Evolutionary conservation across 35 echinoderm and acorn worm species (phyloP).

Genomic region (Patiria miniata): DNA sequence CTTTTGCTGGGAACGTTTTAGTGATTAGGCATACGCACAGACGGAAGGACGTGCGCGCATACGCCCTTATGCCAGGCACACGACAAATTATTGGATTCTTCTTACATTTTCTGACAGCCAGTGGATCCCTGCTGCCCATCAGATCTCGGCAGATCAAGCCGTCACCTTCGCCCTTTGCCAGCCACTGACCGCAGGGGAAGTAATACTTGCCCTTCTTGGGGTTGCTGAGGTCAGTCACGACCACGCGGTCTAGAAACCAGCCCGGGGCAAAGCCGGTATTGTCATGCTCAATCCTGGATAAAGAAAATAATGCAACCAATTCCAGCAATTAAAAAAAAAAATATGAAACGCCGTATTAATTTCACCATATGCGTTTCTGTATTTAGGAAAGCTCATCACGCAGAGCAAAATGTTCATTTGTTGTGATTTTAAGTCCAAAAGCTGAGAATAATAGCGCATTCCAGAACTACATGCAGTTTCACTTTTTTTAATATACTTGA

Average conservation of each 20-base stretch:
- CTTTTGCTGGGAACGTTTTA: no score
- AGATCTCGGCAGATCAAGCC: conserved; percentile 80
- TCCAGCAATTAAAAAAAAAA: no score
- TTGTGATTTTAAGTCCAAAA: no score
- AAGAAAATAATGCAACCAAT: no score
- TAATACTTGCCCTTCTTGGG: conserved; percentile 96
- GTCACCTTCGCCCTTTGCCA: conserved; percentile 91
- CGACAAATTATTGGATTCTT: not conserved
- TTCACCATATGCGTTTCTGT: not conserved
- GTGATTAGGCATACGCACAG: no score
- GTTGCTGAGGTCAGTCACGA: conserved; percentile 92
- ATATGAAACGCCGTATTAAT: no score
- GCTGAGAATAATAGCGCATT: no score
- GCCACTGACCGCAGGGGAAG: conserved; percentile 94
- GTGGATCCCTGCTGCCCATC: conserved; percentile 84
- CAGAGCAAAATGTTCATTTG: not conserved
- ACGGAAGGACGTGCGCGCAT: no score
- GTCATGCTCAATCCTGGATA: conserved; percentile 94
- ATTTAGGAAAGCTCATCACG: not conserved
- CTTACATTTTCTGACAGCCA: conserved; percentile 84
- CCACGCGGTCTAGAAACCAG: conserved; percentile 94
- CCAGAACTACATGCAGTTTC: no score
- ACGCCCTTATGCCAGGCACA: no score
- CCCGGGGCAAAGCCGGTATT: conserved; percentile 94
- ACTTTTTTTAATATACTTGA: no score